A percentile compares a stretch with the other conserved stretches of the same genome.
phyloP scores from a whole-genome alignment of 30 jellyfish, hydroid and myxozoan species.

The Hydra vulgaris region DNA sequence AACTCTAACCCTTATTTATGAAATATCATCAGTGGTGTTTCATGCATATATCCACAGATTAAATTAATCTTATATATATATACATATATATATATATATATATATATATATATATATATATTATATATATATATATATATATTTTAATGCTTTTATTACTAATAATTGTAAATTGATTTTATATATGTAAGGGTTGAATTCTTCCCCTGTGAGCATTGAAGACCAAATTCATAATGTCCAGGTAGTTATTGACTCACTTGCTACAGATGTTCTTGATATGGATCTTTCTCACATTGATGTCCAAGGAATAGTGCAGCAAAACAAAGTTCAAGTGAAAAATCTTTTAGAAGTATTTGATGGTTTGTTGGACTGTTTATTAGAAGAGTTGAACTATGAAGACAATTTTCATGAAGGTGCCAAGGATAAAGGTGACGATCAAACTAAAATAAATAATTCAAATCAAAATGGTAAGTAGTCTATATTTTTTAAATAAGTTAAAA shows the following conservation, averaged over 20 bases:
- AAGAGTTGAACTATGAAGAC: constrained; percentile 34
- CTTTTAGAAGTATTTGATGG: constrained; percentile 80
- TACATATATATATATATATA: too few relatives aligned
- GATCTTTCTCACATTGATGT: constrained; percentile 88
- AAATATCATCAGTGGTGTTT: too few relatives aligned
- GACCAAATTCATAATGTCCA: constrained; percentile 72
- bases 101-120: too few relatives aligned
- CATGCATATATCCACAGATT: too few relatives aligned
- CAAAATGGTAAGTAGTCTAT: background rate
- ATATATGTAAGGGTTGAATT: constrained; percentile 12
- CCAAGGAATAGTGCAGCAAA: constrained; percentile 41
- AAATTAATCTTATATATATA: too few relatives aligned
- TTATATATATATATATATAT: too few relatives aligned
- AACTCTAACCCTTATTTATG: too few relatives aligned
- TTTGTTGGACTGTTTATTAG: constrained; percentile 54
- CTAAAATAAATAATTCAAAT: too few relatives aligned
- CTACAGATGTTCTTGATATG: constrained; percentile 72
- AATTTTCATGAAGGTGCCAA: background rate
- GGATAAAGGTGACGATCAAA: background rate
- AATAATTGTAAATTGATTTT: background rate
- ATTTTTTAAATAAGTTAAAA: background rate
- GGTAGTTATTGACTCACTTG: constrained; percentile 60
- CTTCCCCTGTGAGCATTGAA: constrained; percentile 15
- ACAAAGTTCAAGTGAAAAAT: constrained; percentile 37
- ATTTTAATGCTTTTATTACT: too few relatives aligned